Conservation (phyloP, 2,113 vertebrate genomes). For the Gymnarchus niloticus region DNA sequence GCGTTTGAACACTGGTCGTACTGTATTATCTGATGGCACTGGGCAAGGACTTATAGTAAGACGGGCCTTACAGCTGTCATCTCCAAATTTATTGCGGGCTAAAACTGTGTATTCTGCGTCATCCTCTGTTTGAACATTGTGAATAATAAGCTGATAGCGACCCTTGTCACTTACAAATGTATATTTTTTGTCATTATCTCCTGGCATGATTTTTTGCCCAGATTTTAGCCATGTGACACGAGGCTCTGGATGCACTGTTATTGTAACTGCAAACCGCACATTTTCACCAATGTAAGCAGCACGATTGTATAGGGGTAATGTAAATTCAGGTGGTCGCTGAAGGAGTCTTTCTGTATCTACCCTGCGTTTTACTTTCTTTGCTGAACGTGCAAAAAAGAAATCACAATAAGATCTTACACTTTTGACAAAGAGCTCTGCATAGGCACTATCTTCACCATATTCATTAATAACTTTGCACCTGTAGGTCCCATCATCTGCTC, state of each 20-base stretch:
- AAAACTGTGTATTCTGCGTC: conserved; percentile 88
- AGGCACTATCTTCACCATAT: conserved; percentile 92
- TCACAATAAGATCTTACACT: conserved; percentile 82
- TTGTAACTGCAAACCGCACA: conserved; percentile 87
- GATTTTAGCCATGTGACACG: conserved; percentile 92
- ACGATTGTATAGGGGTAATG: conserved; percentile 83
- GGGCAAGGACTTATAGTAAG: conserved; percentile 82
- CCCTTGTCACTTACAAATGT: conserved; percentile 89
- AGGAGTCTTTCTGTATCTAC: conserved; percentile 85
- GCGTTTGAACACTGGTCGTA: conserved; percentile 99
- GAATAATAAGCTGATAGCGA: conserved; percentile 87
- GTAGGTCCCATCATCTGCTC: conserved; percentile 89
- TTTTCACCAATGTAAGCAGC: conserved; percentile 86
- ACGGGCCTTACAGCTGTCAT: conserved; percentile 94
- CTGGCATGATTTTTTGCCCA: conserved; percentile 90
- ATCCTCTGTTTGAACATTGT: conserved; percentile 74
- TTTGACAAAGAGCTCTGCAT: conserved; percentile 85
- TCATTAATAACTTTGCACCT: conserved; percentile 92
- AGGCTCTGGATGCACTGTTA: conserved; percentile 96
- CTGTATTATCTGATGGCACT: conserved; percentile 78
- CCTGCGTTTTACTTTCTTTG: conserved; percentile 86
- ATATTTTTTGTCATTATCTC: conserved; percentile 85
- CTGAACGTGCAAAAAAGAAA: conserved; percentile 77
- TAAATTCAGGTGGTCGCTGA: conserved; percentile 94
- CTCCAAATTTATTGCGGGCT: conserved; percentile 86